Evolutionary conservation across 2,888 invertebrate species (phyloP).

Genomic region (Machimus rusticus): DNA sequence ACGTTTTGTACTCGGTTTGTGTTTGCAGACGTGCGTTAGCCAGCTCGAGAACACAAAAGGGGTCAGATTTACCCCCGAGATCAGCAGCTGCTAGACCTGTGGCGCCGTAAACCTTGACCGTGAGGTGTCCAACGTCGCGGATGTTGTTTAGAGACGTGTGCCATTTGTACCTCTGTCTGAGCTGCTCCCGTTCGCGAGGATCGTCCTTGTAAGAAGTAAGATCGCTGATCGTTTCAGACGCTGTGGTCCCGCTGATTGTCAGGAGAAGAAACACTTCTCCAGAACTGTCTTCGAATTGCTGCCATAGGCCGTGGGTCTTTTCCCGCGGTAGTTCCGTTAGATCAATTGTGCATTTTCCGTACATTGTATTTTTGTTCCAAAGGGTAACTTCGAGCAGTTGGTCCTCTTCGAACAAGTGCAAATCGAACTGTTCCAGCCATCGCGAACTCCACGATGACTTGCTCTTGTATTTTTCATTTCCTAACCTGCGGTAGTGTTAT

Average conservation of each 20-base stretch:
- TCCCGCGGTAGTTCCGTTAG: conserved; percentile 85
- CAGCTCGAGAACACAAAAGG: conserved; percentile 95
- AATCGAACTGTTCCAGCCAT: conserved; percentile 97
- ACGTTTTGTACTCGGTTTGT: conserved; percentile 97
- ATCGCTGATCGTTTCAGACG: conserved; percentile 92
- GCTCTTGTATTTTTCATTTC: conserved; percentile 97
- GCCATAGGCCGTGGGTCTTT: conserved; percentile 89
- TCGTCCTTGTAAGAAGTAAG: conserved; percentile 85
- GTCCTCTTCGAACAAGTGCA: conserved; percentile 94
- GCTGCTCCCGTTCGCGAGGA: conserved; percentile 71
- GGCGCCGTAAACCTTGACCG: conserved; percentile 88
- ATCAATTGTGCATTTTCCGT: conserved; percentile 82
- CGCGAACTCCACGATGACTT: conserved; percentile 86
- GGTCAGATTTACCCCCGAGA: conserved; percentile 97
- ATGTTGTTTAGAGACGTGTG: conserved; percentile 74
- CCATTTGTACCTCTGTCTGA: conserved; percentile 68
- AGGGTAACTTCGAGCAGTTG: conserved; percentile 91
- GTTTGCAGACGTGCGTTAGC: conserved; percentile 95
- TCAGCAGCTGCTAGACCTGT: conserved; percentile 93
- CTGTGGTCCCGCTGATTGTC: conserved; percentile 94
- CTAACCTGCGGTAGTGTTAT: conserved; percentile 71
- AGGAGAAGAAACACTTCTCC: conserved; percentile 85
- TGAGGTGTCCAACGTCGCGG: conserved; percentile 91
- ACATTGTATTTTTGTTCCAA: conserved; percentile 67
- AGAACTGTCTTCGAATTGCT: conserved; percentile 87